Evolutionary conservation across 2,113 vertebrate genomes (phyloP).

Genomic region (Cynoglossus semilaevis): DNA sequence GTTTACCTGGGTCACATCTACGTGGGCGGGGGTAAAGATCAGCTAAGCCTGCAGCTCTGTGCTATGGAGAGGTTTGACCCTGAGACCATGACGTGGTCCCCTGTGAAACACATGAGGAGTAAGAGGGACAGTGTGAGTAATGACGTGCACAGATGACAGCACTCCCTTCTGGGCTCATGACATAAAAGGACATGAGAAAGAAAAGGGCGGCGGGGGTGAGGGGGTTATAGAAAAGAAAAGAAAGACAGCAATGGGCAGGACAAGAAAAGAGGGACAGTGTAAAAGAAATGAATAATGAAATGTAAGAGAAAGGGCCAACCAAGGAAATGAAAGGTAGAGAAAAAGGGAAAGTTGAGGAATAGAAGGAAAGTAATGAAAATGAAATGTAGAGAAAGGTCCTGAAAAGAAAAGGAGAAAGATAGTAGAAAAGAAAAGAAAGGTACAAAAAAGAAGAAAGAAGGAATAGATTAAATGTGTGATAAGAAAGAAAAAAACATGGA

Average conservation of each 20-base stretch:
- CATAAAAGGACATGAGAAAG: background rate
- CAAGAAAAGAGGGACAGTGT: background rate
- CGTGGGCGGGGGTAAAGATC: conserved; percentile 62
- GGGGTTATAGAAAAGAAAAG: too few species aligned
- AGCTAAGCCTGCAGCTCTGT: conserved; percentile 63
- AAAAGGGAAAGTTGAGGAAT: too few species aligned
- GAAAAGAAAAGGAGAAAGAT: background rate
- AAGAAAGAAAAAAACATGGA: too few species aligned
- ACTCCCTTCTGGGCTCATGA: background rate
- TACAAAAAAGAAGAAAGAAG: background rate
- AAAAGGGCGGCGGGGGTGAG: background rate
- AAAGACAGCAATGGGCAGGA: background rate
- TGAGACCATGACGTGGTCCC: conserved; percentile 54
- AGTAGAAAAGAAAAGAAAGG: background rate
- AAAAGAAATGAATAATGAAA: too few species aligned
- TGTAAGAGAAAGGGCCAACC: too few species aligned
- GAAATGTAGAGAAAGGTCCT: too few species aligned
- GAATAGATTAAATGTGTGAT: background rate
- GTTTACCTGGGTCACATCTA: conserved; percentile 65
- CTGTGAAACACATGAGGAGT: conserved; percentile 61
- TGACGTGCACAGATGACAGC: conserved; percentile 1
- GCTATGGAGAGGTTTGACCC: conserved; percentile 63
- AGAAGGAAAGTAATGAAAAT: too few species aligned
- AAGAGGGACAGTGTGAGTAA: conserved; percentile 63
- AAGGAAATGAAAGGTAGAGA: too few species aligned